A percentile compares a stretch with the other conserved stretches of the same genome.
phyloP scores from a whole-genome alignment of 2,888 invertebrate genomes.

The Agrotis puta region DNA sequence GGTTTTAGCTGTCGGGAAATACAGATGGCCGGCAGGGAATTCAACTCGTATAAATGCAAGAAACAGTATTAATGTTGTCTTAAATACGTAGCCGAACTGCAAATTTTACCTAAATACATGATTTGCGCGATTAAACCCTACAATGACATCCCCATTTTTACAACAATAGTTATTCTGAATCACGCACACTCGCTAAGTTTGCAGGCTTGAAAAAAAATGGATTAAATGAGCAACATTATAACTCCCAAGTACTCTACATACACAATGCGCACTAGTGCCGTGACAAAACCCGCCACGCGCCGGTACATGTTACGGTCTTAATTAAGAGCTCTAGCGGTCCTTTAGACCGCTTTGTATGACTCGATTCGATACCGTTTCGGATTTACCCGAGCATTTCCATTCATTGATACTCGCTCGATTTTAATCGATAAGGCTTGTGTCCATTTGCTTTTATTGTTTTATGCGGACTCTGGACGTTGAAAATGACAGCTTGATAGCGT shows the following conservation, averaged over 20 bases:
- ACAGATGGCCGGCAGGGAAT: too few species aligned
- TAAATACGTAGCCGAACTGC: too few species aligned
- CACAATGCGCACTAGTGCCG: constrained; percentile 60
- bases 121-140: neutral
- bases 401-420: constrained; percentile 47
- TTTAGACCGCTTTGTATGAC: constrained; percentile 61
- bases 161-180: constrained; percentile 15
- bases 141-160: constrained; percentile 6
- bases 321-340: constrained; percentile 77
- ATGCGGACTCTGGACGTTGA: neutral
- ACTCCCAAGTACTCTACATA: constrained; percentile 28
- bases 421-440: constrained; percentile 31
- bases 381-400: constrained; percentile 40
- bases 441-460: constrained; percentile 38
- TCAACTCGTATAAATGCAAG: too few species aligned
- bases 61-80: too few species aligned
- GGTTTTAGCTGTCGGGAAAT: too few species aligned
- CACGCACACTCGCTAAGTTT: constrained; percentile 5
- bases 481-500: neutral
- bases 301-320: constrained; percentile 73
- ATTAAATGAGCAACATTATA: constrained; percentile 28
- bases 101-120: neutral
- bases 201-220: constrained; percentile 12
- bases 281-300: constrained; percentile 79
- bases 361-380: constrained; percentile 60